Base-by-base conservation (phyloP, 2,797 vertebrate species). In the Acanthurus lineatus region DNA sequence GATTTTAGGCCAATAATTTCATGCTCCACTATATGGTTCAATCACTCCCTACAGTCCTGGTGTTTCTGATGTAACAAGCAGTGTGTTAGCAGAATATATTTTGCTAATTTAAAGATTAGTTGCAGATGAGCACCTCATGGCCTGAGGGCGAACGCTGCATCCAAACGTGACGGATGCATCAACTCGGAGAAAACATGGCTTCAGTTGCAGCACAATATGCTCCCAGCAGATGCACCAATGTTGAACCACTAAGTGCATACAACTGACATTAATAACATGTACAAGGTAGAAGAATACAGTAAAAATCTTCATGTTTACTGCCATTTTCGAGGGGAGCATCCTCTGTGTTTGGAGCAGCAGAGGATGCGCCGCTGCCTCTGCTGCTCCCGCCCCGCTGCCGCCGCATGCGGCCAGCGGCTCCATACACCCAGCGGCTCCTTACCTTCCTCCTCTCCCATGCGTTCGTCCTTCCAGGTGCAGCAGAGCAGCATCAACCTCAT, bases 401-500 rank as follows among this genome's bases (percentile, higher is more conserved):
- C 86, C 42, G 25, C 63, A 58, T 15, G 58, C 70, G 20, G 12
- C 68, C 56, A 0, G 40, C 44, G 12, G 51, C 72, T 19, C 40
- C 11, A 19, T 5, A 17, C 66, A 25, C 32, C 49, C 60, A 19
- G 58, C 61, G 12, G 53, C 59, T 59, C 53, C 86, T 93, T 80
- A 98, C 97, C 97, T 97, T 97, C 96, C 87, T 98, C 97, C 94
- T 98, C 97, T 96, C 97, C 97, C 97, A 98, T 98, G 92, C 96
- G 97, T 95, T 97, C 97, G 96, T 98, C 96, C 95, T 97, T 97
- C 97, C 97, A 98, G 95, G 96, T 96, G 93, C 97, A 99, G 94
- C 97, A 99, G 77, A 98, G 96, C 94, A 99, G 96, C 97, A 98
- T 98, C 94, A 98, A 97, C 97, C 97, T 96, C 97, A 97, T 98